Conservation (phyloP, 2,888 invertebrate species). For the Cheilosia urbana region DNA sequence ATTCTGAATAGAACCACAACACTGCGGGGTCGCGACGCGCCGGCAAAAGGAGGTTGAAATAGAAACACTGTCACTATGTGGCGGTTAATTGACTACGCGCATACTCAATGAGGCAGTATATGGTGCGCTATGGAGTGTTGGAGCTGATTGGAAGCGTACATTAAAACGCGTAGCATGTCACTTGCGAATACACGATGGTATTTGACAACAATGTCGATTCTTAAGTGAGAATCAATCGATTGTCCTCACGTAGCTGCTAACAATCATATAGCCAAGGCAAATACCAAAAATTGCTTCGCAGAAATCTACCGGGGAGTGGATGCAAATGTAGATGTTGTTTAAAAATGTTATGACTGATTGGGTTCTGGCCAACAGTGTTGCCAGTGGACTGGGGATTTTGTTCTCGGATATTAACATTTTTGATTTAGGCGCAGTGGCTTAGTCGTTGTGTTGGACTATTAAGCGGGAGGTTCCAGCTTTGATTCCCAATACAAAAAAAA, state of each 20-base stretch:
- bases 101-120: conserved; percentile 67
- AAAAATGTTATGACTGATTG: conserved; percentile 59
- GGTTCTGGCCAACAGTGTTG: conserved; percentile 21
- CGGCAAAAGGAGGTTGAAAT: conserved; percentile 49
- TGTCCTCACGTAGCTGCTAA: conserved; percentile 68
- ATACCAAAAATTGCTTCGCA: conserved; percentile 71
- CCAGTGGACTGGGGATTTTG: not conserved
- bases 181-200: conserved; percentile 73
- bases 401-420: too few species aligned
- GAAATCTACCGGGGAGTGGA: conserved; percentile 69
- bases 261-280: conserved; percentile 65
- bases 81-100: conserved; percentile 73
- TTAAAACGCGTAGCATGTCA: conserved; percentile 73
- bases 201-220: conserved; percentile 75
- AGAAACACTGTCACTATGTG: conserved; percentile 66
- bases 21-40: conserved; percentile 39
- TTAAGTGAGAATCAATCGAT: conserved; percentile 75
- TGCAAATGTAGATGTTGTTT: not conserved
- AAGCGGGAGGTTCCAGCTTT: too few species aligned
- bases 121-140: conserved; percentile 3
- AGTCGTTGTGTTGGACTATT: too few species aligned
- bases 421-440: too few species aligned
- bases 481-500: too few species aligned
- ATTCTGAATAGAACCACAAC: conserved; percentile 12
- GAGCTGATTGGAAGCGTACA: conserved; percentile 39